These are phyloP conservation scores for Eupelmus urozonus DNA, from an alignment of 2,888 invertebrate species.

Conservation along the genomic window DNA sequence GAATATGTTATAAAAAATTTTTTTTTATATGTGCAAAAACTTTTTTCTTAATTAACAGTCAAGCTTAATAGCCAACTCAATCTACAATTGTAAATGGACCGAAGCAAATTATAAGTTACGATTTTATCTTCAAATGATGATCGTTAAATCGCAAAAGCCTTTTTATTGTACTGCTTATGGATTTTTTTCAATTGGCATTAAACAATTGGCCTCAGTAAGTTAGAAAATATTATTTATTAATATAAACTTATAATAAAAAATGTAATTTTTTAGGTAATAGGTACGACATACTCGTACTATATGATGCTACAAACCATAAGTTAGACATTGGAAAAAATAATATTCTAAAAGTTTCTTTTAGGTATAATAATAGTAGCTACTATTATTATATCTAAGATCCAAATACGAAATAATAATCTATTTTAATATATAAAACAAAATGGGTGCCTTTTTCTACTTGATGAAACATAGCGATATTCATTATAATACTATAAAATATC, in stretches of 20 bases:
- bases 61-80: slow-evolving; percentile 3
- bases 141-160: slow-evolving; percentile 37
- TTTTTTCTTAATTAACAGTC: slow-evolving; percentile 8
- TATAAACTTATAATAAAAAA: neutral
- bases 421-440: too few species aligned
- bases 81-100: slow-evolving; percentile 34
- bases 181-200: slow-evolving; percentile 32
- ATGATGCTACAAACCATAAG: slow-evolving; percentile 38
- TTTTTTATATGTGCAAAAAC: slow-evolving; percentile 18
- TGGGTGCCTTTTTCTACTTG: too few species aligned
- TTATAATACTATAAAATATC: too few species aligned
- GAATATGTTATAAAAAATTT: neutral
- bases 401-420: too few species aligned
- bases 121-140: slow-evolving; percentile 19
- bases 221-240: neutral
- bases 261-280: slow-evolving; percentile 25
- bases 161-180: slow-evolving; percentile 41
- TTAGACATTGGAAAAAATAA: neutral
- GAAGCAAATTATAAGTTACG: slow-evolving; percentile 4
- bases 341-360: too few species aligned
- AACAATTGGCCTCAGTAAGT: neutral
- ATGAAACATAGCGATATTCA: too few species aligned
- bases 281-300: slow-evolving; percentile 25
- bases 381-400: too few species aligned
- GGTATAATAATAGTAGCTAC: too few species aligned